Conservation (phyloP, 2,113 vertebrate genomes). For the Fregetta grallaria region DNA sequence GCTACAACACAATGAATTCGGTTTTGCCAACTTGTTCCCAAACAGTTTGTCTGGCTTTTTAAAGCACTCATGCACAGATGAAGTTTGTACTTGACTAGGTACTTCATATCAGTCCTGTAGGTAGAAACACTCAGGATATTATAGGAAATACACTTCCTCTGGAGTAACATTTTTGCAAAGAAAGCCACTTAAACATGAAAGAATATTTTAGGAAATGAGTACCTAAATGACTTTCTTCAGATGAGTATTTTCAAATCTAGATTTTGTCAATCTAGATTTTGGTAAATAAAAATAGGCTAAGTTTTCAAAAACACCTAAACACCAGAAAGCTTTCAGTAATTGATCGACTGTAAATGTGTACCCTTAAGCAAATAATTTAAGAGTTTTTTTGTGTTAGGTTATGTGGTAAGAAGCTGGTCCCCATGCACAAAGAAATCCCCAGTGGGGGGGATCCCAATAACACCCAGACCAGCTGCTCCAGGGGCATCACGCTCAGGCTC, state of each 20-base stretch:
- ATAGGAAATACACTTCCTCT: neutral
- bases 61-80: neutral
- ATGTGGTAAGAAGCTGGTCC: neutral
- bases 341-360: neutral
- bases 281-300: neutral
- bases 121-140: neutral
- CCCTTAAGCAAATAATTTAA: neutral
- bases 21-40: neutral
- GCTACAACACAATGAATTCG: neutral
- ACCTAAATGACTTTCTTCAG: neutral
- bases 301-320: neutral
- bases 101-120: neutral
- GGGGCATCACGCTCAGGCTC: accelerated
- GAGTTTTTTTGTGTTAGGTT: neutral
- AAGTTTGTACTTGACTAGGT: neutral
- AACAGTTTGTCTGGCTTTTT: neutral
- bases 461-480: neutral
- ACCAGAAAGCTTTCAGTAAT: neutral
- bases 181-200: neutral
- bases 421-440: neutral
- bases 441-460: accelerated
- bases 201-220: neutral
- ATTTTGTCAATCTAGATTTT: neutral
- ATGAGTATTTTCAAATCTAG: neutral
- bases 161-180: neutral